Percentiles rank a stretch among this genome's conserved stretches.
phyloP scores from a whole-genome alignment of 2,888 invertebrate genomes.

The Nysson spinosus region DNA sequence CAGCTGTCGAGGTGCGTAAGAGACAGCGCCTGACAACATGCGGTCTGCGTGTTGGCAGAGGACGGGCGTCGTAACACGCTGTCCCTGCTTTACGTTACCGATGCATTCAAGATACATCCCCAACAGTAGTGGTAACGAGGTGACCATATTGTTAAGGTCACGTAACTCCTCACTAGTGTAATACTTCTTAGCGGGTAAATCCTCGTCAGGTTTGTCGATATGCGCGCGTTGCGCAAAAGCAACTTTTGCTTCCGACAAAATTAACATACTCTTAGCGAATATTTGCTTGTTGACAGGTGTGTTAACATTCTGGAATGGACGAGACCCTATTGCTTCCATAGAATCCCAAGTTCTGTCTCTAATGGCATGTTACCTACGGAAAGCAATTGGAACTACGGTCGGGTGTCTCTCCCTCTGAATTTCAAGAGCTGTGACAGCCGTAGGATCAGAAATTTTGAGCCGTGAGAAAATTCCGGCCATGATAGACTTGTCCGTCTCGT shows the following conservation, averaged over 20 bases:
- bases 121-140: slow-evolving; percentile 2
- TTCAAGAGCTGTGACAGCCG: slow-evolving; percentile 6
- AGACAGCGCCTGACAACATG: neutral
- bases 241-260: slow-evolving; percentile 4
- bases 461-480: too few species aligned
- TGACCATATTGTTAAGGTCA: slow-evolving; percentile 3
- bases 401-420: slow-evolving; percentile 6
- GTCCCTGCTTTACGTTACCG: slow-evolving; percentile 5
- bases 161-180: neutral
- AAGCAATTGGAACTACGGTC: neutral
- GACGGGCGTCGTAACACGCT: neutral
- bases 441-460: slow-evolving; percentile 1
- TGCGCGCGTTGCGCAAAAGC: slow-evolving; percentile 14
- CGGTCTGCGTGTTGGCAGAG: slow-evolving; percentile 2
- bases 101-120: slow-evolving; percentile 15
- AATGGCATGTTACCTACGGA: neutral
- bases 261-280: slow-evolving; percentile 10
- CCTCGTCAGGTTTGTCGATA: slow-evolving; percentile 14
- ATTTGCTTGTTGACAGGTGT: neutral
- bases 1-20: slow-evolving; percentile 5
- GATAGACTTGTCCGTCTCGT: too few species aligned
- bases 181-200: slow-evolving; percentile 2
- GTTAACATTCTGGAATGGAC: slow-evolving; percentile 6
- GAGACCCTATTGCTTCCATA: slow-evolving; percentile 6
- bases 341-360: slow-evolving; percentile 2